Percentiles rank a stretch among this genome's conserved stretches.
Conservation (phyloP, 2,113 vertebrate genomes). For the Pelecanus crispus region DNA sequence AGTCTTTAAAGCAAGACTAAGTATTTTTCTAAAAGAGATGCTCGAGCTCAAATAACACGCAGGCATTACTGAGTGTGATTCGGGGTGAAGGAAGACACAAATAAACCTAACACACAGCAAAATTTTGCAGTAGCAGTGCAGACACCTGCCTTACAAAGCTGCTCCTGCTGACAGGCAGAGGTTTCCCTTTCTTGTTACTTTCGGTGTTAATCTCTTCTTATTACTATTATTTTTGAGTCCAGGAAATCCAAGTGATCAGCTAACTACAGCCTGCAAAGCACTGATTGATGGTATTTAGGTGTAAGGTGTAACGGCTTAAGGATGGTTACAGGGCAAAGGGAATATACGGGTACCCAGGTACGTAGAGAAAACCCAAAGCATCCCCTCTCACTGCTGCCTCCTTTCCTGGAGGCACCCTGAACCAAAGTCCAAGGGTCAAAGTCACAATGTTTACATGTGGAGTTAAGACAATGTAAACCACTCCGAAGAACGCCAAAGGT, state of each 20-base stretch:
- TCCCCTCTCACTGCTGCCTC: neutral
- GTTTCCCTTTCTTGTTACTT: neutral
- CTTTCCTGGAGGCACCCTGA: neutral
- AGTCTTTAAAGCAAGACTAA: neutral
- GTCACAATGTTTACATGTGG: neutral
- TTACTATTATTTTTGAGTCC: neutral
- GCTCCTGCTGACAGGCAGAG: neutral
- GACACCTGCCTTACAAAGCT: rapidly evolving
- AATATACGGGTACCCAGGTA: neutral
- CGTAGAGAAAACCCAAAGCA: neutral
- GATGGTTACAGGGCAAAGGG: neutral
- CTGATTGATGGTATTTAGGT: no score
- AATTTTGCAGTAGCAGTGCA: rapidly evolving
- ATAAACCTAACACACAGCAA: rapidly evolving
- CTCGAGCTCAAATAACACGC: neutral
- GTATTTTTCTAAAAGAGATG: neutral
- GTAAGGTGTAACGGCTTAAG: neutral
- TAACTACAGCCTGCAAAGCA: neutral
- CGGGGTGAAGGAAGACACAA: neutral
- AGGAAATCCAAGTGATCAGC: neutral
- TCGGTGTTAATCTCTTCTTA: neutral
- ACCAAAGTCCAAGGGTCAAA: neutral
- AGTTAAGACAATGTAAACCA: neutral
- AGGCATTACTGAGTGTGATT: neutral
- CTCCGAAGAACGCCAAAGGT: neutral